Conservation (phyloP, 2,797 vertebrate species). For the Tympanoctomys barrerae region DNA sequence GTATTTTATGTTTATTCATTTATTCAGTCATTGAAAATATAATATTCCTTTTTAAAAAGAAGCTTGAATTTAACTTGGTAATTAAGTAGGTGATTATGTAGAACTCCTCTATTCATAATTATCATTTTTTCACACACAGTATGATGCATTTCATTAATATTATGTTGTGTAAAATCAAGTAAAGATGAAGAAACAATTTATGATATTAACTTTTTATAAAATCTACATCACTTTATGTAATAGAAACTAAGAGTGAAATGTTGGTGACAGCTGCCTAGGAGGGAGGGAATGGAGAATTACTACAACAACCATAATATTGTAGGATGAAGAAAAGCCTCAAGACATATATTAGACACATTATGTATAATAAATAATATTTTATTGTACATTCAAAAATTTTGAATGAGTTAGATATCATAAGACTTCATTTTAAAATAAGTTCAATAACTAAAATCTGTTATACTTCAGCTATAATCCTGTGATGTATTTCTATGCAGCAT, state of each 20-base stretch:
- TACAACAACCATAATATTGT: background rate
- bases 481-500: background rate
- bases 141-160: background rate
- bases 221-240: background rate
- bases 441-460: background rate
- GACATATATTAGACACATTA: background rate
- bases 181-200: background rate
- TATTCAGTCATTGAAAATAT: no score
- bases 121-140: no score
- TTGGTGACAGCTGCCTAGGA: background rate
- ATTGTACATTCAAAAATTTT: background rate
- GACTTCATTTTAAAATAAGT: background rate
- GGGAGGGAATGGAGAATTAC: background rate
- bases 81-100: no score
- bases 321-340: background rate
- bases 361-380: background rate
- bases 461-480: background rate
- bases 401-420: background rate
- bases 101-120: no score
- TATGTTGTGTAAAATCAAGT: background rate
- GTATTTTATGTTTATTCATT: no score
- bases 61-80: no score
- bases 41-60: no score
- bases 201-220: background rate
- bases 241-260: background rate